Conservation (phyloP, 37 sponge, comb jelly and placozoan species). For the Geodia barretti region DNA sequence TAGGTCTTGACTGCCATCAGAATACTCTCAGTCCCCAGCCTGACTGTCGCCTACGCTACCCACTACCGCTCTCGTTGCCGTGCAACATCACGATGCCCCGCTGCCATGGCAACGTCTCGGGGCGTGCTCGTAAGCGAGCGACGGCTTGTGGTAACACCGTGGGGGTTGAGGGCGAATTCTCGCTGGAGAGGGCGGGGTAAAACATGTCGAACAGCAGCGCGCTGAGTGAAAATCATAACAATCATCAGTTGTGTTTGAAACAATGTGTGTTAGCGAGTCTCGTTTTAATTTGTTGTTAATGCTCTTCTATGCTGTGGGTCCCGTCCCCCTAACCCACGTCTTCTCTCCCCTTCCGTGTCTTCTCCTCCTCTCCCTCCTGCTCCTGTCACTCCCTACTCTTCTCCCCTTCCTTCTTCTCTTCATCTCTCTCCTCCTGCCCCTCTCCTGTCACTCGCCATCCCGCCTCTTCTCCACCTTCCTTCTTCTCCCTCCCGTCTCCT, state of each 20-base stretch:
- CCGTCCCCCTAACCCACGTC: too few relatives aligned
- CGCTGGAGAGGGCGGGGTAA: constrained; percentile 69
- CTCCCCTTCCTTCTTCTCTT: neutral
- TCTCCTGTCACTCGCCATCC: too few relatives aligned
- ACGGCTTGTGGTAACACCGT: constrained; percentile 78
- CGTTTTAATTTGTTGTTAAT: too few relatives aligned
- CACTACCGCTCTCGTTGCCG: constrained; percentile 46
- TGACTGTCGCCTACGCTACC: constrained; percentile 74
- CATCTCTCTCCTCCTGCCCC: neutral
- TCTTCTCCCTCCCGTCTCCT: too few relatives aligned
- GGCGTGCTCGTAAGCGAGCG: constrained; percentile 77
- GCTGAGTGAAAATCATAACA: neutral
- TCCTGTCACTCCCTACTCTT: too few relatives aligned
- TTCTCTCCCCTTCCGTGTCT: too few relatives aligned
- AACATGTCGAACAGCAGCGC: constrained; percentile 60
- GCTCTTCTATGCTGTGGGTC: too few relatives aligned
- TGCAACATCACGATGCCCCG: constrained; percentile 72
- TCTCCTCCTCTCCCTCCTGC: too few relatives aligned
- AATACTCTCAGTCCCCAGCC: constrained; percentile 91
- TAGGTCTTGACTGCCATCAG: constrained; percentile 90
- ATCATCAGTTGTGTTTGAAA: too few relatives aligned
- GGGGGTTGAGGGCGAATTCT: constrained; percentile 88
- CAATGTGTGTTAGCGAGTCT: too few relatives aligned
- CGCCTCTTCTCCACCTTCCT: neutral
- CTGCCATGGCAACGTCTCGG: constrained; percentile 82